phyloP scores from a whole-genome alignment of 2,113 vertebrate genomes.

The Pelodiscus sinensis region DNA sequence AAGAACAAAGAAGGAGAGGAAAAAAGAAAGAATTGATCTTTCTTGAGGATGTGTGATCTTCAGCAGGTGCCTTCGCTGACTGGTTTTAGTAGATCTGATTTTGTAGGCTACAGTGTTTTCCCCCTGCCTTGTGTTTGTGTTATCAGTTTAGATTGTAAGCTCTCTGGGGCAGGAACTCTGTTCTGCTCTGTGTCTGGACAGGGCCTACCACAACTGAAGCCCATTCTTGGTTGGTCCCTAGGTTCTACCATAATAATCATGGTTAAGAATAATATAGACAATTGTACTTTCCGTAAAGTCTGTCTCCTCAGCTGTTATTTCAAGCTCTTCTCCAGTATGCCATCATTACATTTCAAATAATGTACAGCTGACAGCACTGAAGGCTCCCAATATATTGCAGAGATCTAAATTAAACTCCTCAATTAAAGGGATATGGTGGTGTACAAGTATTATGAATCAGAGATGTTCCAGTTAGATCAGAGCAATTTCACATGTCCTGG shows the following conservation, averaged over 20 bases:
- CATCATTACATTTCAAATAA: neutral
- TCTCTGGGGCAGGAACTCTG: neutral
- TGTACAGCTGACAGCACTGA: slow-evolving; percentile 4
- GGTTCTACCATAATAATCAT: neutral
- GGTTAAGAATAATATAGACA: neutral
- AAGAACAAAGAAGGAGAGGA: neutral
- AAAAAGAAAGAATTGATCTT: neutral
- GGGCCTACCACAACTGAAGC: neutral
- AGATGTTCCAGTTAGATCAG: neutral
- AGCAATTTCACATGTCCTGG: neutral
- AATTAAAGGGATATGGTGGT: slow-evolving; percentile 12
- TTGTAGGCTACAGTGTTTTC: neutral
- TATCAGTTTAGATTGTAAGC: neutral
- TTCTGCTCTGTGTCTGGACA: neutral
- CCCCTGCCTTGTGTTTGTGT: neutral
- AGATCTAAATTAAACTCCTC: slow-evolving; percentile 24
- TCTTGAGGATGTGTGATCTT: neutral
- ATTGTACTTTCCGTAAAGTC: neutral
- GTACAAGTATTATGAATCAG: neutral
- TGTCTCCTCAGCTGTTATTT: slow-evolving; percentile 22
- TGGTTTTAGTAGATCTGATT: neutral
- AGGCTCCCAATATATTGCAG: neutral
- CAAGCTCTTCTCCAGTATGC: neutral
- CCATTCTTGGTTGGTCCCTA: neutral
- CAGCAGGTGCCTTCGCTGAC: neutral